Percentiles rank a stretch among this genome's conserved stretches.
Evolutionary conservation across 2,888 invertebrate genomes (phyloP).

Genomic region (Nemoura dubitans): DNA sequence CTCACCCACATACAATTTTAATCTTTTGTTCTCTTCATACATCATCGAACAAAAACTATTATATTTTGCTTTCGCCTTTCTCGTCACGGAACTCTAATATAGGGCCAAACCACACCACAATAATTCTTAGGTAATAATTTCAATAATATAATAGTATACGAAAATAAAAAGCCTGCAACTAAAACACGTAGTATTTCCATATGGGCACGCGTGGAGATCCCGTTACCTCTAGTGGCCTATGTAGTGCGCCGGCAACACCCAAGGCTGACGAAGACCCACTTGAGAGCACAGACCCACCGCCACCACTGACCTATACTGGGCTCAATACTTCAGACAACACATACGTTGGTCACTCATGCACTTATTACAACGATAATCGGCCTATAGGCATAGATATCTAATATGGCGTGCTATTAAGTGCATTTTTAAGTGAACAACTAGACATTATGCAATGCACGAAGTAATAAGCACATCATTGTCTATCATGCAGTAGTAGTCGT

Average conservation of each 20-base stretch:
- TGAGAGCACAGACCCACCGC: neutral
- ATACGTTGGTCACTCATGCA: neutral
- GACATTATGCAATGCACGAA: neutral
- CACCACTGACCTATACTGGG: constrained; percentile 39
- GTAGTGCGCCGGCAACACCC: constrained; percentile 22
- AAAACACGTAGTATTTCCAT: constrained; percentile 1
- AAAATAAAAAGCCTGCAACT: neutral
- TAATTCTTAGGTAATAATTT: constrained; percentile 9
- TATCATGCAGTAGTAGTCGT: neutral
- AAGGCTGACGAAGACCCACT: constrained; percentile 35
- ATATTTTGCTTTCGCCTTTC: constrained; percentile 7
- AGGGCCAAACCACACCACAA: neutral
- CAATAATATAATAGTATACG: neutral
- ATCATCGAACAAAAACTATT: neutral
- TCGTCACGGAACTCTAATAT: constrained; percentile 12
- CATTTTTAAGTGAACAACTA: neutral
- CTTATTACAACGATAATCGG: constrained; percentile 1
- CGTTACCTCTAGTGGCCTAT: constrained; percentile 30
- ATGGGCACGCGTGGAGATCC: neutral
- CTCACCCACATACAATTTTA: neutral
- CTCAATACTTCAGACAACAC: neutral
- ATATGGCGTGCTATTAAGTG: constrained; percentile 18
- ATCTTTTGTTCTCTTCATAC: constrained; percentile 12
- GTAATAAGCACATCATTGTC: constrained; percentile 18
- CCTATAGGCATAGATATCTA: constrained; percentile 31